Evolutionary conservation across 2,113 vertebrate genomes (phyloP).

Genomic region (Scophthalmus maximus): DNA sequence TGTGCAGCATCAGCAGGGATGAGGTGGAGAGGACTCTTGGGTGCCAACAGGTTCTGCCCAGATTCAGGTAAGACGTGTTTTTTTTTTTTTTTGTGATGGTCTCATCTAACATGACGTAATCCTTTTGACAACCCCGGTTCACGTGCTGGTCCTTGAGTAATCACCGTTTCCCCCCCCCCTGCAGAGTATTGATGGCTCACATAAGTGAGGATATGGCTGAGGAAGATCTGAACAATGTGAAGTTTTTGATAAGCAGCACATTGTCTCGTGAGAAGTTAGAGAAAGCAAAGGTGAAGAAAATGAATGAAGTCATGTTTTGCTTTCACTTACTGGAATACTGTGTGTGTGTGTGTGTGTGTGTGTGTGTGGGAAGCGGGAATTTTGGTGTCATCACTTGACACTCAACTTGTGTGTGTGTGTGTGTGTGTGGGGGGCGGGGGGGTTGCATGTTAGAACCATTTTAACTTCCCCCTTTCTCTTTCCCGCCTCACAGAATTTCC

Average conservation of each 20-base stretch:
- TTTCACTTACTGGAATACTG: not conserved
- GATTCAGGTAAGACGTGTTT: conserved; percentile 85
- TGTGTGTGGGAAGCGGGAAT: not conserved
- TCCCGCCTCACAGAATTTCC: conserved; percentile 86
- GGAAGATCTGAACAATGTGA: conserved; percentile 84
- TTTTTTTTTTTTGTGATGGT: too few relatives aligned
- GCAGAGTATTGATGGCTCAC: conserved; percentile 88
- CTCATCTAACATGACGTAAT: too few relatives aligned
- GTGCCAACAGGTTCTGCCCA: conserved; percentile 72
- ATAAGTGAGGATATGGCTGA: conserved; percentile 86
- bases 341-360: not conserved
- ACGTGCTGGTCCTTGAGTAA: not conserved
- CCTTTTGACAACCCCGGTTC: not conserved
- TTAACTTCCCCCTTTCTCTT: not conserved
- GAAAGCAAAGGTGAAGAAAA: conserved; percentile 84
- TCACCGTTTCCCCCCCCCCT: not conserved
- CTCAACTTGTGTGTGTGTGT: too few relatives aligned
- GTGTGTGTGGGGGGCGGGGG: not conserved
- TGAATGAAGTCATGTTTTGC: not conserved
- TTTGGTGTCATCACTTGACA: not conserved
- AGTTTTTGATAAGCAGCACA: conserved; percentile 84
- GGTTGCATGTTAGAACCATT: not conserved
- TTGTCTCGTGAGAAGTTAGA: conserved; percentile 78
- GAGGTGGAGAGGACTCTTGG: conserved; percentile 77
- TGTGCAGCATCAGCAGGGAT: conserved; percentile 77